phyloP scores from a whole-genome alignment of 2,888 invertebrate species.

The Agrotis exclamationis region DNA sequence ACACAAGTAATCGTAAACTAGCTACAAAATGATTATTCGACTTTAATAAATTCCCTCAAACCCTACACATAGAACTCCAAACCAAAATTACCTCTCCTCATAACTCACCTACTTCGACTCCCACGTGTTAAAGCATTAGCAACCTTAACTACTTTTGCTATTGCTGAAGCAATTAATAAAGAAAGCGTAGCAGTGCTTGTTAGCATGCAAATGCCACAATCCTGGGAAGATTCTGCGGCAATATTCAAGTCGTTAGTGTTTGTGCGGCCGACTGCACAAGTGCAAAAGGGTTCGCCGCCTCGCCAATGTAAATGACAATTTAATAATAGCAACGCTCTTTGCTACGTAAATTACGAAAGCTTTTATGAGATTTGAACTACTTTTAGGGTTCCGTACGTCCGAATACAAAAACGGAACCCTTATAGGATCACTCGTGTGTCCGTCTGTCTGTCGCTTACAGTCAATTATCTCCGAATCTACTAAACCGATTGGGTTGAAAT shows the following conservation, averaged over 20 bases:
- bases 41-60: not conserved
- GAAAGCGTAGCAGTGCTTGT: conserved; percentile 75
- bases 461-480: no score
- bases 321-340: conserved; percentile 70
- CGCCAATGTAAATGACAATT: conserved; percentile 71
- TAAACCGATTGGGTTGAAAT: no score
- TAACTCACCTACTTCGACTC: conserved; percentile 13
- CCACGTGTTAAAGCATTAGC: conserved; percentile 28
- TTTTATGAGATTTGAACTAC: conserved; percentile 63
- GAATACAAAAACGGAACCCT: no score
- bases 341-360: conserved; percentile 61
- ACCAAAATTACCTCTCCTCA: not conserved
- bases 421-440: no score
- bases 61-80: not conserved
- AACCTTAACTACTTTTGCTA: conserved; percentile 31
- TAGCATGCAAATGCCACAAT: conserved; percentile 84
- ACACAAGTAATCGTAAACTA: not conserved
- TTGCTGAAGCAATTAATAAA: conserved; percentile 78
- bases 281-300: conserved; percentile 73
- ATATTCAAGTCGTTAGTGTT: conserved; percentile 86
- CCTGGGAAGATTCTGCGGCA: conserved; percentile 78
- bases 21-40: not conserved
- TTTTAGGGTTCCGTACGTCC: no score
- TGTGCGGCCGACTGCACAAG: conserved; percentile 75
- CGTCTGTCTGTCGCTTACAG: no score